phyloP scores from a whole-genome alignment of 2,888 invertebrate species.

The Drosophila neonasuta region DNA sequence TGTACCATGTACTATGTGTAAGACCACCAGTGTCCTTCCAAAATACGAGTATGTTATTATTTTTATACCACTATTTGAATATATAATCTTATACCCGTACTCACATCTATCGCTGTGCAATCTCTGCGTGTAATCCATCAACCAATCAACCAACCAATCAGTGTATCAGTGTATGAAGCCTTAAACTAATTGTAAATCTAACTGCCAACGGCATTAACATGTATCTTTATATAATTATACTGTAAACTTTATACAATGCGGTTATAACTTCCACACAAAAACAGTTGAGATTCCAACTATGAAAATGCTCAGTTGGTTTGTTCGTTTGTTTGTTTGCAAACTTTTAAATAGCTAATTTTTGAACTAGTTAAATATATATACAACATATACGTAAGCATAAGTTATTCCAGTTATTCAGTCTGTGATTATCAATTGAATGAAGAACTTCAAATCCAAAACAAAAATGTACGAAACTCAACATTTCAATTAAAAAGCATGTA shows the following conservation, averaged over 20 bases:
- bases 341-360: constrained; percentile 69
- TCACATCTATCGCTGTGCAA: constrained; percentile 4
- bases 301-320: constrained; percentile 35
- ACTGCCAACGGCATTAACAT: constrained; percentile 59
- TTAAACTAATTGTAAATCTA: constrained; percentile 54
- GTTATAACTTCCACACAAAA: constrained; percentile 11
- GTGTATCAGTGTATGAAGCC: constrained; percentile 44
- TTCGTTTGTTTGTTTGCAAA: constrained; percentile 15
- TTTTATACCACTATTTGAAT: constrained; percentile 48
- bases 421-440: constrained; percentile 69
- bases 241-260: constrained; percentile 20
- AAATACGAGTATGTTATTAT: constrained; percentile 46
- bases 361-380: constrained; percentile 49
- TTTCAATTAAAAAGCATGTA: constrained; percentile 45
- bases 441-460: constrained; percentile 54
- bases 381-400: constrained; percentile 38
- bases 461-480: constrained; percentile 65
- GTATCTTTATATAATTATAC: constrained; percentile 33
- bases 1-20: constrained; percentile 26
- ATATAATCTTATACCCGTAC: constrained; percentile 18
- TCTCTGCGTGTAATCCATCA: constrained; percentile 15
- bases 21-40: constrained; percentile 71
- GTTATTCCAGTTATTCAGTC: constrained; percentile 72
- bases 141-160: constrained; percentile 9
- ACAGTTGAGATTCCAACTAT: constrained; percentile 46